Evolutionary conservation across 2,797 vertebrate species (phyloP).

Genomic region (Gobio occitaniae): DNA sequence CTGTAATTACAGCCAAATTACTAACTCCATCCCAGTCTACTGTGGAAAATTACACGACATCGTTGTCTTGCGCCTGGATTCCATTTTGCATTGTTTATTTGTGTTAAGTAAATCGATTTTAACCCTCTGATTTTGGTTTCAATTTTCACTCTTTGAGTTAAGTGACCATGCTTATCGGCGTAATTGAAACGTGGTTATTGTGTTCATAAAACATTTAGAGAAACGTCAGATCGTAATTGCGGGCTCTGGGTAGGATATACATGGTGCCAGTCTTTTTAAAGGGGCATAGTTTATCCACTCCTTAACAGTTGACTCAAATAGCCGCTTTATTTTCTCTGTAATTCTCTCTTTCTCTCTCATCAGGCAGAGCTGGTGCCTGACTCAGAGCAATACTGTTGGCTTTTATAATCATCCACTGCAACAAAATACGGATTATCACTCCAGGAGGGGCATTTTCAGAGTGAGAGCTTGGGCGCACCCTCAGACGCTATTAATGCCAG

Average conservation of each 20-base stretch:
- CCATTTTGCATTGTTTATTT: slow-evolving; percentile 31
- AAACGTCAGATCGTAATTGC: slow-evolving; percentile 24
- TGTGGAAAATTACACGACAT: slow-evolving; percentile 56
- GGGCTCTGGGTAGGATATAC: slow-evolving; percentile 11
- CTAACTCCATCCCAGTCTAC: slow-evolving; percentile 54
- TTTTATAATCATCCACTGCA: slow-evolving; percentile 82
- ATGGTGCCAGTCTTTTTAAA: slow-evolving; percentile 31
- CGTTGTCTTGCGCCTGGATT: slow-evolving; percentile 43
- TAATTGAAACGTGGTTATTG: slow-evolving; percentile 27
- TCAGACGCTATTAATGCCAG: slow-evolving; percentile 77
- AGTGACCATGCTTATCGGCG: not conserved
- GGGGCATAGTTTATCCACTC: slow-evolving; percentile 38
- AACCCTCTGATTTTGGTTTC: slow-evolving; percentile 23
- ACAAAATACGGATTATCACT: slow-evolving; percentile 84
- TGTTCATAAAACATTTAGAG: slow-evolving; percentile 36
- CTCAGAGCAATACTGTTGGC: slow-evolving; percentile 77
- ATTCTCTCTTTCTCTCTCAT: slow-evolving; percentile 71
- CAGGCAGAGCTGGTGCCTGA: slow-evolving; percentile 75
- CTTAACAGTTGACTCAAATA: slow-evolving; percentile 39
- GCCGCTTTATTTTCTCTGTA: slow-evolving; percentile 39
- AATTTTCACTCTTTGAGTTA: slow-evolving; percentile 5
- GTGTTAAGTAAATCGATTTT: slow-evolving; percentile 44
- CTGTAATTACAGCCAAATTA: slow-evolving; percentile 57
- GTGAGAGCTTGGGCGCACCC: slow-evolving; percentile 76
- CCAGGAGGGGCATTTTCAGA: slow-evolving; percentile 75